Evolutionary conservation across 2,113 vertebrate species (phyloP).

Genomic region (Climacteris rufus): DNA sequence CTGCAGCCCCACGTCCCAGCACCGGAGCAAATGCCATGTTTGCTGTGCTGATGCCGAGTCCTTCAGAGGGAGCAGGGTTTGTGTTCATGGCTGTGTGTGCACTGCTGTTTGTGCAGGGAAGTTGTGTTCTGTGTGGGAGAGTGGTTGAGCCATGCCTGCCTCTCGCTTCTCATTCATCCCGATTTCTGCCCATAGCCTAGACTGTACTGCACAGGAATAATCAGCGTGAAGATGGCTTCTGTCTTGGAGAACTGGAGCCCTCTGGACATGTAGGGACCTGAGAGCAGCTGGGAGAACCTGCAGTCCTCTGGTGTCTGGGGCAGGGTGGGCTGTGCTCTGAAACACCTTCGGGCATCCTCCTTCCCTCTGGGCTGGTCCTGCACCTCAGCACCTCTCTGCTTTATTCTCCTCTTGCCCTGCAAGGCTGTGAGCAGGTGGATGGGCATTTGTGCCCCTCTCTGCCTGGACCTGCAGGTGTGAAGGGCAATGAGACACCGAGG

Average conservation of each 20-base stretch:
- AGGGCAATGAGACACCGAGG: background rate
- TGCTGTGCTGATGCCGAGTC: background rate
- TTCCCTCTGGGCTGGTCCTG: background rate
- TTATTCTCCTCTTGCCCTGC: background rate
- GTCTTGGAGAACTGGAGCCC: background rate
- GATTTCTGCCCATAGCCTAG: background rate
- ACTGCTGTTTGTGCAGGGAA: background rate
- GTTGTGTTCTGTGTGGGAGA: background rate
- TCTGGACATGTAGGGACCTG: background rate
- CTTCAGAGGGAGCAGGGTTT: background rate
- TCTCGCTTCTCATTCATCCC: background rate
- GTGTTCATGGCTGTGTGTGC: background rate
- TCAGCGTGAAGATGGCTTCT: background rate
- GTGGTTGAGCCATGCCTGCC: background rate
- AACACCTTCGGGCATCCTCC: background rate
- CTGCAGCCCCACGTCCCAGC: background rate
- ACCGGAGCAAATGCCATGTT: background rate
- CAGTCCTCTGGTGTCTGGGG: background rate
- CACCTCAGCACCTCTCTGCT: background rate
- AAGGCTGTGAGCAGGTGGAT: background rate
- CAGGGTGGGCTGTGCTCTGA: background rate
- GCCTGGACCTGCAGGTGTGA: accelerated
- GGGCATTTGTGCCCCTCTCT: background rate
- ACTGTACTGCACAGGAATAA: background rate
- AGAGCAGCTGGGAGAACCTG: background rate